Evolutionary conservation across 2,113 vertebrate species (phyloP), one percentile per base, ranked within the genome.

Genomic region (Pteronura brasiliensis): DNA sequence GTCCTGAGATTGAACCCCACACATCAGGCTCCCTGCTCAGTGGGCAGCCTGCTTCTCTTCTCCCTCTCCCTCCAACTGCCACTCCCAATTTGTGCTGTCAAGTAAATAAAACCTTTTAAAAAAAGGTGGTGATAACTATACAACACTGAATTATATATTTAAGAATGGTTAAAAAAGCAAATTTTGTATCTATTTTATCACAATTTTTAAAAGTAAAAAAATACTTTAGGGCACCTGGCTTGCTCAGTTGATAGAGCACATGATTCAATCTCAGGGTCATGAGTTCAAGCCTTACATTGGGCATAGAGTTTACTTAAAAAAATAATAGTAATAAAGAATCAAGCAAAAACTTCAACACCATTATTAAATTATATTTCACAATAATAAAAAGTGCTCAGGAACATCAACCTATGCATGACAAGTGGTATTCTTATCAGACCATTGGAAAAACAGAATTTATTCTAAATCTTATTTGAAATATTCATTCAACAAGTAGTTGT

Each of bases 381-480:
- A 57, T 77, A 93, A 79, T 77, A 61, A 94, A 55, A 55, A 55
- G 52, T 55, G 52, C 52, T 55, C 52, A 55, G 52, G 5, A 52
- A 55, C 15, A 55, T 55, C 52, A 55, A 55, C 52, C 52, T 55
- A 55, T 55, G 52, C 52, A 55, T 55, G 52, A 18, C 52, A 55
- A 55, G 52, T 6, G 17, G 34, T 34, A 83, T 81, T 86, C 59
- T 86, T 59, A 77, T 61, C 42, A 71, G 17, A 72, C 36, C 23
- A 80, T 31, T 36, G 47, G 44, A 90, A 81, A 90, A 90, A 67
- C 13, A 86, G 20, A 89, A 84, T 89, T 88, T 89, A 39, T 72
- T 87, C 49, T 59, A 95, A 84, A 83, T 88, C 27, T 90, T 83
- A 95, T 63, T 69, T 85, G 47, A 86, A 90, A 93, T 93, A 90